Evolutionary conservation across 2,797 vertebrate species (phyloP).

Genomic region (Enoplosus armatus): DNA sequence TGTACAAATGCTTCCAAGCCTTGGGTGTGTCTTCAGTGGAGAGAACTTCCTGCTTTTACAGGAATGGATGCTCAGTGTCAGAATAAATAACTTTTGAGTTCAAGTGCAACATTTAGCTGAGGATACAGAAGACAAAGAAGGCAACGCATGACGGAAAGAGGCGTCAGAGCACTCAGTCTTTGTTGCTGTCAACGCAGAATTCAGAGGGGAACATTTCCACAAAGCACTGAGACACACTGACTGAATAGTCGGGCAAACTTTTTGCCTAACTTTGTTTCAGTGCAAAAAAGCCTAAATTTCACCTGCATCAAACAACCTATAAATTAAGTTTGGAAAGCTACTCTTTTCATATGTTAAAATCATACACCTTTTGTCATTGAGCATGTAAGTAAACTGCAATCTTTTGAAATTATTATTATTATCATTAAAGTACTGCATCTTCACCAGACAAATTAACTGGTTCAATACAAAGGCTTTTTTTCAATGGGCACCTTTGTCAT

Average conservation of each 20-base stretch:
- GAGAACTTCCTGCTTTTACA: not conserved
- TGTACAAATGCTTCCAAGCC: not conserved
- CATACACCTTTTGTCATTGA: not conserved
- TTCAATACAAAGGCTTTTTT: not conserved
- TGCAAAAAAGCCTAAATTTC: not conserved
- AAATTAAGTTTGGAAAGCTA: not conserved
- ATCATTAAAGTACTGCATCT: not conserved
- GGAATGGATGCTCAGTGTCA: not conserved
- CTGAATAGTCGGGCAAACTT: not conserved
- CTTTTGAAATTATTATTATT: not conserved
- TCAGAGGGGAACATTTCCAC: not conserved
- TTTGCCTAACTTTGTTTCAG: not conserved
- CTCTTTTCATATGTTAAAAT: not conserved
- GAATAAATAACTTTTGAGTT: not conserved
- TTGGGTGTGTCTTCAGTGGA: not conserved
- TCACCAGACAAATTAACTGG: not conserved
- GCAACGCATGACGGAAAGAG: not conserved
- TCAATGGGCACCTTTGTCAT: not conserved
- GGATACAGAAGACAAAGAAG: not conserved
- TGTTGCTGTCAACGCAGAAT: not conserved
- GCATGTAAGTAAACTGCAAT: not conserved
- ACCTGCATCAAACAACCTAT: not conserved
- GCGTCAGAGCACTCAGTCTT: not conserved
- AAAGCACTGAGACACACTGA: not conserved
- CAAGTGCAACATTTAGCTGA: slow-evolving; percentile 3